Base-by-base conservation (phyloP, 2,797 vertebrate species). In the Characodon lateralis region DNA sequence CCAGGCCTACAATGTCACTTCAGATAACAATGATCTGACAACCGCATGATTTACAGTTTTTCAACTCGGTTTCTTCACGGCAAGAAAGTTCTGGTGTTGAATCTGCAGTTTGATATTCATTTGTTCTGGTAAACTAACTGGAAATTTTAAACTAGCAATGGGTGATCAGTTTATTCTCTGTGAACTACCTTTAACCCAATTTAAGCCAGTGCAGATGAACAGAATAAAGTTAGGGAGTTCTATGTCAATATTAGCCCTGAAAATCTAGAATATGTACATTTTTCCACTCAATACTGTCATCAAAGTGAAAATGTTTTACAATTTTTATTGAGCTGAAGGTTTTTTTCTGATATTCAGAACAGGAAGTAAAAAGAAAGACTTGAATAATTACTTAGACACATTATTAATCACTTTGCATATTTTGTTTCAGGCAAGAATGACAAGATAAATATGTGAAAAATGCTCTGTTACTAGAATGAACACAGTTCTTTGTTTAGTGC, bases 1-100 rank as follows among this genome's bases (percentile, higher is more conserved):
- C 80, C 72, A 77, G 75, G 74, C 9, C 0, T 58, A 35, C 65
- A 77, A 35, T 55, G 58, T 76, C 71, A 28, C 77, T 63, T 80
- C 56, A 81, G 39, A 84, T 73, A 41, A 13, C 20, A 24, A 9
- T 31, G 56, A 58, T 58, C 48, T 78, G 28, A n/a, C 76, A 74
- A 73, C 5, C 53, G 61, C 8, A 24, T 43, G 26, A 59, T 12
- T 14, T 22, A 8, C 56, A 31, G n/a, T 55, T 41, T 20, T 69
- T 56, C 22, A 28, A 35, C 50, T 22, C 18, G 2, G 35, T 65
- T 72, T 14, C 5, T 59, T 55, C 46, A 55, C 24, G 43, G 58
- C 31, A 28, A 61, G 20, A 16, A 39, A 26, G n/a, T 66, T 51
- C 28, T 51, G 5, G 73, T 24, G 35, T 74, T 7, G 18, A 61